Evolutionary conservation across 1,140 invertebrate species (phyloP).

Genomic region (Lepidotrigona ventralis): DNA sequence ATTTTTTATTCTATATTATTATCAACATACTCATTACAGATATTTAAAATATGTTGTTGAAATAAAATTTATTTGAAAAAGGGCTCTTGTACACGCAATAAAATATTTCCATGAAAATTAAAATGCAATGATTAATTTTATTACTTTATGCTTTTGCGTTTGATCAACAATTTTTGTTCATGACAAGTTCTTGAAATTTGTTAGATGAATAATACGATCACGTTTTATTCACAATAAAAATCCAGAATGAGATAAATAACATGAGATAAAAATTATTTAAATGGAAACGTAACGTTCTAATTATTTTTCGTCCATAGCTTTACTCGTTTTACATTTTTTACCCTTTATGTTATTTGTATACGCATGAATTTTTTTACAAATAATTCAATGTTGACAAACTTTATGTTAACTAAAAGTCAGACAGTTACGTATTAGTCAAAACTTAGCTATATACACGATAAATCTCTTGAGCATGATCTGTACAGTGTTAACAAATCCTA

Average conservation of each 20-base stretch:
- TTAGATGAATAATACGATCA: constrained; percentile 1
- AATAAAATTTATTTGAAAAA: constrained; percentile 5
- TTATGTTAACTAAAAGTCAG: background rate
- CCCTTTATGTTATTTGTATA: background rate
- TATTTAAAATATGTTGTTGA: constrained; percentile 15
- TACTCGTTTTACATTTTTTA: background rate
- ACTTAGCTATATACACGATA: constrained; percentile 20
- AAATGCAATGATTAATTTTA: constrained; percentile 25
- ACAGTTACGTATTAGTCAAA: background rate
- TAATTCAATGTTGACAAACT: background rate
- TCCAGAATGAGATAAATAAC: background rate
- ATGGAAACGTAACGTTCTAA: background rate
- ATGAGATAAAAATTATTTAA: background rate
- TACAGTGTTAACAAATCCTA: background rate
- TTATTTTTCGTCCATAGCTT: constrained; percentile 2
- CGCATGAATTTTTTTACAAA: background rate
- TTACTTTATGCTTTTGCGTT: background rate
- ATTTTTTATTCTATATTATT: constrained; percentile 6
- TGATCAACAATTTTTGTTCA: constrained; percentile 13
- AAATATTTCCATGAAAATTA: constrained; percentile 1
- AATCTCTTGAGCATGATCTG: constrained; percentile 18
- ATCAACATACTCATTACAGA: background rate
- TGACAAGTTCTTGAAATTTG: background rate
- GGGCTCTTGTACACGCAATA: background rate
- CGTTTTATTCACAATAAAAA: background rate